phyloP scores from a whole-genome alignment of 2,113 vertebrate genomes.

The Psittacula cyanocephala region DNA sequence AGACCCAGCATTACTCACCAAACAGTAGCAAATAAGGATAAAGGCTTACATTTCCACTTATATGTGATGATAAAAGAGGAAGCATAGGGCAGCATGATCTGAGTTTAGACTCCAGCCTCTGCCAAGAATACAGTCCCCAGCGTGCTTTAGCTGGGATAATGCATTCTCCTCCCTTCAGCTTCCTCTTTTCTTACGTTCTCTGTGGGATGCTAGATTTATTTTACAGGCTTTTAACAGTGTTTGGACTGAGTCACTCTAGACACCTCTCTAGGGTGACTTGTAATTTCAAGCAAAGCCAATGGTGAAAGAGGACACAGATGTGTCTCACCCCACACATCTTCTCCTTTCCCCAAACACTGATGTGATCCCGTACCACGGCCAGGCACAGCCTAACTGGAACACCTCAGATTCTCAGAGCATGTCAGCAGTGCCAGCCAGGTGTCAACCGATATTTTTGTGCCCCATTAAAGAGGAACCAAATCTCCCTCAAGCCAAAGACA shows the following conservation, averaged over 20 bases:
- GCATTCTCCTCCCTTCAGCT: neutral
- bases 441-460: neutral
- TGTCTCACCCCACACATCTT: neutral
- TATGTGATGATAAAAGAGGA: neutral
- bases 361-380: rapidly evolving
- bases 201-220: neutral
- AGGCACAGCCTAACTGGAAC: neutral
- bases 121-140: neutral
- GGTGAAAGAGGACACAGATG: neutral
- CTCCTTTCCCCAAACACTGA: neutral
- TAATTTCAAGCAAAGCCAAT: neutral
- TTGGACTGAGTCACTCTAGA: neutral
- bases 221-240: neutral
- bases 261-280: neutral
- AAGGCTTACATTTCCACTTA: neutral
- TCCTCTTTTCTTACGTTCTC: neutral
- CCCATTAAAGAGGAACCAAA: neutral
- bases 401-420: neutral
- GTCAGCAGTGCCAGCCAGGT: neutral
- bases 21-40: neutral
- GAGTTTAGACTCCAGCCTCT: neutral
- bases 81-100: neutral
- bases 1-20: neutral
- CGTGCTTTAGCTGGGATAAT: neutral
- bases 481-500: neutral